Percentiles rank a stretch among this genome's conserved stretches.
Conservation (phyloP, 2,888 invertebrate genomes). For the Troglohyphantes excavatus region DNA sequence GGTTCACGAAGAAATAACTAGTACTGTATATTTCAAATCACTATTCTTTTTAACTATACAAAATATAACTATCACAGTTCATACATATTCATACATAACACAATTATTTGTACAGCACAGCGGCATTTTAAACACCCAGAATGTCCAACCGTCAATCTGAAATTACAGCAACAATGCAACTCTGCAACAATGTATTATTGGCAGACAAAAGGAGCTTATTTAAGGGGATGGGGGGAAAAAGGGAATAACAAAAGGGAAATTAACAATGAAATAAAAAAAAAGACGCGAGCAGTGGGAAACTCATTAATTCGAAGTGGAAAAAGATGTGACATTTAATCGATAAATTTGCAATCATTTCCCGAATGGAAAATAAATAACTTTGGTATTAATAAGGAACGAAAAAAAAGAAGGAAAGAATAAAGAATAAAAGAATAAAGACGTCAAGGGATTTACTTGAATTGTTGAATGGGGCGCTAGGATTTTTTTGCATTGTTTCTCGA, state of each 20-base stretch:
- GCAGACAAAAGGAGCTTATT: slow-evolving; percentile 67
- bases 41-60: too few relatives aligned
- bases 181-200: slow-evolving; percentile 41
- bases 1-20: too few relatives aligned
- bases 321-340: slow-evolving; percentile 70
- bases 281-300: slow-evolving; percentile 29
- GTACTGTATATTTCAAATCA: too few relatives aligned
- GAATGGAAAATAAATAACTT: slow-evolving; percentile 74
- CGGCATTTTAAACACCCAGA: too few relatives aligned
- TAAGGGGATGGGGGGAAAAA: slow-evolving; percentile 40
- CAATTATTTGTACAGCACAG: too few relatives aligned
- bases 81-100: too few relatives aligned
- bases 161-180: neutral
- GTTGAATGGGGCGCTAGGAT: slow-evolving; percentile 46
- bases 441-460: slow-evolving; percentile 67
- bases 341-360: slow-evolving; percentile 73
- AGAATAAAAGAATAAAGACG: slow-evolving; percentile 44
- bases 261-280: slow-evolving; percentile 55
- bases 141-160: too few relatives aligned
- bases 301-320: slow-evolving; percentile 74
- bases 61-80: too few relatives aligned
- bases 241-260: slow-evolving; percentile 61
- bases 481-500: neutral
- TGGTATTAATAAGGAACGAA: slow-evolving; percentile 60
- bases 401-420: slow-evolving; percentile 10